Evolutionary conservation across 2,888 invertebrate genomes (phyloP), one percentile per base, ranked within the genome.

Genomic region (Cloeon dipterum): DNA sequence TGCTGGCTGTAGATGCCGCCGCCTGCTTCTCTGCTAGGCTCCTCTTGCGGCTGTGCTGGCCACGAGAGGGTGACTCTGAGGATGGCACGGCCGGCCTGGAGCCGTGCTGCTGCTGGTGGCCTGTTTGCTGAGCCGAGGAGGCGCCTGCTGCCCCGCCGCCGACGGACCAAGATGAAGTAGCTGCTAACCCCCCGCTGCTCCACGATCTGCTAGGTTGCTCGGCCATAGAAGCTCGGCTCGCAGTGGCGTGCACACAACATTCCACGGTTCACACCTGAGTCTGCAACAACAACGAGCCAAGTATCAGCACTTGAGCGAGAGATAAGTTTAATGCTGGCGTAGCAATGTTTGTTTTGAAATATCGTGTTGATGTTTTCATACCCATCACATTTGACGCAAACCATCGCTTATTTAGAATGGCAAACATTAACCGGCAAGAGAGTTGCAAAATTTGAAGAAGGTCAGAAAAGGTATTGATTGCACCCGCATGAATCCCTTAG

Each of bases 181-280:
- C 29, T 8, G 29, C n/a, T 8, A 29, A 29, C 29, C 29, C 29
- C 29, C 29, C 29, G 29, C 29, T 29, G 29, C n/a, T 5, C 29
- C 29, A 65, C 63, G 68, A 66, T 67, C 68, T 66, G 65, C 68
- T 74, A 73, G 72, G 74, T 74, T 76, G 75, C 72, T 78, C 75
- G 75, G 78, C 79, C 79, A 79, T 79, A 81, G 78, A 77, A 78
- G 72, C 53, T 48, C 73, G 29, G 29, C 29, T 29, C 29, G n/a
- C 13, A n/a, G n/a, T 29, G 16, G 10, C 29, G 13, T 29, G 29
- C 29, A 29, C 29, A 29, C 29, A 29, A 29, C 29, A 29, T 29
- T n/a, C 29, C 29, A 29, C 29, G n/a, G 29, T 16, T 29, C 29
- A 29, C 8, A 29, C 29, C 14, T 11, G 13, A n/a, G 13, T 16